phyloP scores from a whole-genome alignment of 2,888 invertebrate species.

The Lydus trimaculatus region DNA sequence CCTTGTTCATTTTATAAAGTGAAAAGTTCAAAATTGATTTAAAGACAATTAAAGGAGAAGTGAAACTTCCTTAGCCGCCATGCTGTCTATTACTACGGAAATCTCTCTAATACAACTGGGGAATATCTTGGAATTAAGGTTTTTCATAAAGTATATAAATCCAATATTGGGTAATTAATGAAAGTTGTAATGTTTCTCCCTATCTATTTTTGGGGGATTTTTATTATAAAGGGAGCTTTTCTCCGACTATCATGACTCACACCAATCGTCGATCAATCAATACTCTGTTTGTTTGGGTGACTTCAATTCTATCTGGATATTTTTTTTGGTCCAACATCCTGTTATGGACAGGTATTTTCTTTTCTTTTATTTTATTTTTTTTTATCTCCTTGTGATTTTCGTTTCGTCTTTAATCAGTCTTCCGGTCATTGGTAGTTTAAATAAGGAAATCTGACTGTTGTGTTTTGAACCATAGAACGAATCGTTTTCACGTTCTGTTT shows the following conservation, averaged over 20 bases:
- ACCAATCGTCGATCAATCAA: neutral
- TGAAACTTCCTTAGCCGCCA: neutral
- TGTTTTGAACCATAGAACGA: constrained; percentile 10
- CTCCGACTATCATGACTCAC: neutral
- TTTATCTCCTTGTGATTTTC: neutral
- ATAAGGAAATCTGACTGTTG: constrained; percentile 6
- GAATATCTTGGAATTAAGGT: neutral
- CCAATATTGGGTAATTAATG: neutral
- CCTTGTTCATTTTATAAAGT: neutral
- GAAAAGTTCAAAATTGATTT: neutral
- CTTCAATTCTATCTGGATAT: neutral
- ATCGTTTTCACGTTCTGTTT: constrained; percentile 10
- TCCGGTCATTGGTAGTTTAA: constrained; percentile 13
- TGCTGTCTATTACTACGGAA: neutral
- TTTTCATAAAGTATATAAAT: too few relatives aligned
- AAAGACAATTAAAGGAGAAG: neutral
- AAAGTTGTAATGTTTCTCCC: neutral
- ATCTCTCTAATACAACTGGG: neutral
- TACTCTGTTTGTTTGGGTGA: constrained; percentile 1
- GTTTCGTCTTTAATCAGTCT: neutral
- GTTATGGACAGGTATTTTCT: neutral
- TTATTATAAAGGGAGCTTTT: neutral
- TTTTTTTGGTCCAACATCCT: neutral
- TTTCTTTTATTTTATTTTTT: neutral
- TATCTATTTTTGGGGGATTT: neutral